Base-by-base conservation (phyloP, 2,113 vertebrate species). In the Oriolus oriolus region DNA sequence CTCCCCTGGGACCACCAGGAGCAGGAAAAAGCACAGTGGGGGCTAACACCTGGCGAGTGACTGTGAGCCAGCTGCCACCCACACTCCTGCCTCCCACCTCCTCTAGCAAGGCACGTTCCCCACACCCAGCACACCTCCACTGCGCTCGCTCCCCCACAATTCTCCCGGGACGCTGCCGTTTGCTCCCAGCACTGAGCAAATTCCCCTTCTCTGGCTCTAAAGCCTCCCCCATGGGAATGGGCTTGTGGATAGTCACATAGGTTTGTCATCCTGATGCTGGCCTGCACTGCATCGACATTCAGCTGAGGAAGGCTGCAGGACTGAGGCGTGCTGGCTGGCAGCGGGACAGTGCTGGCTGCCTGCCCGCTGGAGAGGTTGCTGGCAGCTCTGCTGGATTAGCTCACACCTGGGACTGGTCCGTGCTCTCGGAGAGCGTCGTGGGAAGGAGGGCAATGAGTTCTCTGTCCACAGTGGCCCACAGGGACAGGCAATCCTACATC, bases 301-400 rank as follows among this genome's bases (percentile, higher is more conserved):
- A 92, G 93, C 52, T 0, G 0, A 84, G 75, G 94, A 74, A 91
- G 89, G 39, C 91, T 79, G 91, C 91, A 95, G 84, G 94, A 60
- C 65, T 9, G 56, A 87, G 80, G 84, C 37, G 0, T 4, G 10
- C 91, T 84, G 93, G 31, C 87, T 96, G 95, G 95, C 96, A 89
- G 91, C 0, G 0, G 84, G 61, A 90, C 93, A 91, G 87, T 49
- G 56, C 91, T 97, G 94, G 89, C 95, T 87, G 87, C 41, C 61
- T 95, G 96, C 95, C 93, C 81, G 64, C 80, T 92, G 91, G 91
- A 95, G 93, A 91, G 73, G 89, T 4, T 95, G 70, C 89, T 93
- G 95, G 93, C 95, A 95, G 94, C 93, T 95, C 91, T 6, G 20
- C 93, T 31, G 84, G 91, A 95, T 95, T 93, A 96, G 91, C 92